These are phyloP conservation scores for Peromyscus californicus DNA, from an alignment of 2,113 vertebrate species.

Conservation along the genomic window DNA sequence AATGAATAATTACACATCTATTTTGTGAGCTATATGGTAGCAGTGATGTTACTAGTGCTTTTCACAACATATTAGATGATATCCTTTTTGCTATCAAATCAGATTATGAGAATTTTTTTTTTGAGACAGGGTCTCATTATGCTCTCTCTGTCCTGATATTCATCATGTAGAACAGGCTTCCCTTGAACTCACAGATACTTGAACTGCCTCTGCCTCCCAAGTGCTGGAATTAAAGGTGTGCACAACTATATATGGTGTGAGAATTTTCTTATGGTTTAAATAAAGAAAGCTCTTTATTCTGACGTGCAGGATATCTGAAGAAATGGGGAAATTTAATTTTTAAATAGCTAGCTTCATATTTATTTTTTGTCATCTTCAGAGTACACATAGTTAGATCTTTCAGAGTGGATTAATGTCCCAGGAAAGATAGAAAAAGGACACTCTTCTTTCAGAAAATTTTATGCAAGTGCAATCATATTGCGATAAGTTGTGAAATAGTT, in stretches of 20 bases:
- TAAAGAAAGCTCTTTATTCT: slow-evolving; percentile 69
- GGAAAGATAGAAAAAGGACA: slow-evolving; percentile 3
- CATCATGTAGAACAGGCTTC: neutral
- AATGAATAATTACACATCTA: slow-evolving; percentile 54
- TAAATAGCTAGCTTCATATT: slow-evolving; percentile 79
- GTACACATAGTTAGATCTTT: slow-evolving; percentile 41
- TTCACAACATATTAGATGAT: slow-evolving; percentile 47
- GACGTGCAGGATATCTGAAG: slow-evolving; percentile 51
- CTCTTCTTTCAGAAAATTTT: slow-evolving; percentile 64
- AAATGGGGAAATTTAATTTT: slow-evolving; percentile 70
- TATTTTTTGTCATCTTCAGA: slow-evolving; percentile 56
- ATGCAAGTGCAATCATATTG: slow-evolving; percentile 36
- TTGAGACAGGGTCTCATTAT: neutral
- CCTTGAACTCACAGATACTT: neutral
- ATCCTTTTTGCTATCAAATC: slow-evolving; percentile 67
- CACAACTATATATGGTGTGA: neutral
- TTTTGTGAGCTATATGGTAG: slow-evolving; percentile 35
- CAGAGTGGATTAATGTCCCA: slow-evolving; percentile 12
- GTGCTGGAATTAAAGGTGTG: neutral
- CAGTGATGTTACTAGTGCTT: slow-evolving; percentile 55
- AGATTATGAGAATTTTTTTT: slow-evolving; percentile 61
- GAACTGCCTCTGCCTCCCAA: neutral
- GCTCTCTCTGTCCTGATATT: neutral
- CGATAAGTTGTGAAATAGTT: neutral
- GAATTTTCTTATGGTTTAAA: slow-evolving; percentile 74